Conservation (phyloP, 2,797 vertebrate genomes). For the Enteromius argenteus region DNA sequence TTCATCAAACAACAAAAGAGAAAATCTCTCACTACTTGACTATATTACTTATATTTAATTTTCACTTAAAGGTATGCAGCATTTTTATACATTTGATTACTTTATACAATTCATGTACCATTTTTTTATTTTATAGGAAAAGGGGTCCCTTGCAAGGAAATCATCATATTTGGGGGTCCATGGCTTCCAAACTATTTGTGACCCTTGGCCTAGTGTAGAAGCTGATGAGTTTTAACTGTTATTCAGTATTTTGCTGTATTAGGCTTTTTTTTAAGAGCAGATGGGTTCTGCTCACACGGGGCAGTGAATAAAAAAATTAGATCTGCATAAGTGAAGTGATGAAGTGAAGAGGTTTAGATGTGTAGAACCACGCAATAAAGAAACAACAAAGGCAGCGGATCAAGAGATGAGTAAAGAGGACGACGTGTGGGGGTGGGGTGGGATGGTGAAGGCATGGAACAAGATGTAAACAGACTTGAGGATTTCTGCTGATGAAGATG, state of each 20-base stretch:
- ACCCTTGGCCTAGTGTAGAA: background rate
- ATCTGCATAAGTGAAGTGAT: background rate
- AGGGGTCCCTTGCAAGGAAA: background rate
- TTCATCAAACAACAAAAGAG: too few species aligned
- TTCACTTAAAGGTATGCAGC: too few species aligned
- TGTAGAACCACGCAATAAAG: background rate
- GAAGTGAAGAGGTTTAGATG: background rate
- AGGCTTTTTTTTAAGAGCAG: background rate
- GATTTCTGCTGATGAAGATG: slow-evolving; percentile 13
- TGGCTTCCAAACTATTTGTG: background rate
- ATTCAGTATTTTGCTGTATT: background rate
- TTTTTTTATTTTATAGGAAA: background rate
- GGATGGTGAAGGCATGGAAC: background rate
- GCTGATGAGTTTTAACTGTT: background rate
- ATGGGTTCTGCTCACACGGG: background rate
- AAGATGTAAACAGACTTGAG: slow-evolving; percentile 5
- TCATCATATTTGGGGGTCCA: background rate
- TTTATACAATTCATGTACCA: too few species aligned
- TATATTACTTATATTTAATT: too few species aligned
- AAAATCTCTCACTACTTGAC: too few species aligned
- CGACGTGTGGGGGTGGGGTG: background rate
- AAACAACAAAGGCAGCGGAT: slow-evolving; percentile 4
- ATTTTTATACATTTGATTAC: too few species aligned
- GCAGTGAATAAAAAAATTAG: background rate
- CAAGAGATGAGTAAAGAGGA: background rate